Base-by-base conservation (phyloP, 37 sponge, comb jelly and placozoan species). In the Bolinopsis microptera region DNA sequence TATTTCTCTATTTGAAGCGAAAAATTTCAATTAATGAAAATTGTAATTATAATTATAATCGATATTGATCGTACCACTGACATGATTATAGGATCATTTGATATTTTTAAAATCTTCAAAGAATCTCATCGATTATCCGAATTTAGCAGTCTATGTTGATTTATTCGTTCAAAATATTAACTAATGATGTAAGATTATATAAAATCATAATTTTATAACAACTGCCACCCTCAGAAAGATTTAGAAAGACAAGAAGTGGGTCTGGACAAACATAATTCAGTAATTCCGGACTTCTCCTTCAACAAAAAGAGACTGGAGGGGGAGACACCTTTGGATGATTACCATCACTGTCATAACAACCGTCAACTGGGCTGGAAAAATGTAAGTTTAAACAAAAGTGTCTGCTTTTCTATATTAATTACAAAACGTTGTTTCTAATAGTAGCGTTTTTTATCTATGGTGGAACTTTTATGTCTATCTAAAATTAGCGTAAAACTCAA, bases 241-340 rank as follows among this genome's bases (percentile, higher is more conserved):
- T 25, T 30, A 23, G 18, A 27, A 34, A 32, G 3, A 77, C 35
- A 32, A 34, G 80, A 77, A 36, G 9, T 34, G 9, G 37, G 33
- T 0, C 32, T 77, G 36, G 33, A 77, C 1, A 0, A 27, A 9
- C 13, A 77, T 0, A 28, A 35, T 16, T 13, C 37, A 3, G 36
- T 35, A 18, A 77, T 77, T 39, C 90, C 41, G 41, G 90, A 86
- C 30, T 9, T 35, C 0, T 39, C 90, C 26, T 86, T 86, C 90
- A 1, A 86, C 9, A 34, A 2, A 39, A 22, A 8, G 22, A 22
- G 90, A 5, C 5, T 86, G 1, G 1, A 30, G 26, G 90, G 90
- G 13, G 48, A 86, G 61, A 86, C 35, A 8, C 90, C 90, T 27
- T 48, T 86, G 26, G 90, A 86, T 27, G 61, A 86, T 48, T 86